Percentiles rank a stretch among this genome's conserved stretches.
Evolutionary conservation across 2,113 vertebrate genomes (phyloP).

Genomic region (Peromyscus maniculatus): DNA sequence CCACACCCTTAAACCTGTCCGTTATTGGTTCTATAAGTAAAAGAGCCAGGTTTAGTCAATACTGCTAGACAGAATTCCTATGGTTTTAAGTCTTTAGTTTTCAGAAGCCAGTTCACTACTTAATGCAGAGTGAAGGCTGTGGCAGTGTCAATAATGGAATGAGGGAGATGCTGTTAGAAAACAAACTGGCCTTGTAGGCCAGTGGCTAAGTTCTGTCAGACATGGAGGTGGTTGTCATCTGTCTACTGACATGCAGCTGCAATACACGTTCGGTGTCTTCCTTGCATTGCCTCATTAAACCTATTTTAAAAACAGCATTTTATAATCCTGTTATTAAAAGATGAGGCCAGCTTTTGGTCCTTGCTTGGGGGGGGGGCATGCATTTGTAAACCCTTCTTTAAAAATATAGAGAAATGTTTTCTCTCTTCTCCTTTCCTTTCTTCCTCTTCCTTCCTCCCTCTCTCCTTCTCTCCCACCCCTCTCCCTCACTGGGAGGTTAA

Average conservation of each 20-base stretch:
- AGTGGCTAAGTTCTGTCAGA: background rate
- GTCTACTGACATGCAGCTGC: background rate
- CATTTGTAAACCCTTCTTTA: background rate
- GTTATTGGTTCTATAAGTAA: background rate
- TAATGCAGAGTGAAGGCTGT: background rate
- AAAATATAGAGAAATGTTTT: background rate
- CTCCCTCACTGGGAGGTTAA: conserved; percentile 10
- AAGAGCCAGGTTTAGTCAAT: background rate
- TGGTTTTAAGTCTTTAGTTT: background rate
- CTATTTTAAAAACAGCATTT: conserved; percentile 1
- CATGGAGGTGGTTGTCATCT: background rate
- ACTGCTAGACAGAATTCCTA: background rate
- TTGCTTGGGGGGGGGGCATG: background rate
- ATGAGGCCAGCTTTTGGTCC: conserved; percentile 9
- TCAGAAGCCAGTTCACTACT: background rate
- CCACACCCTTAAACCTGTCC: background rate
- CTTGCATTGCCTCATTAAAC: background rate
- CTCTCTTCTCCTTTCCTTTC: background rate
- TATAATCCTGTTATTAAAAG: conserved; percentile 1
- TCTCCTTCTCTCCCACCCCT: background rate
- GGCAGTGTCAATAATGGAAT: background rate
- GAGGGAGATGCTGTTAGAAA: background rate
- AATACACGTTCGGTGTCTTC: background rate
- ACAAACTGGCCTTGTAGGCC: background rate
- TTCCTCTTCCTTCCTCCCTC: background rate